Base-by-base conservation (phyloP, 2,888 invertebrate species). In the Brachycybe producta region DNA sequence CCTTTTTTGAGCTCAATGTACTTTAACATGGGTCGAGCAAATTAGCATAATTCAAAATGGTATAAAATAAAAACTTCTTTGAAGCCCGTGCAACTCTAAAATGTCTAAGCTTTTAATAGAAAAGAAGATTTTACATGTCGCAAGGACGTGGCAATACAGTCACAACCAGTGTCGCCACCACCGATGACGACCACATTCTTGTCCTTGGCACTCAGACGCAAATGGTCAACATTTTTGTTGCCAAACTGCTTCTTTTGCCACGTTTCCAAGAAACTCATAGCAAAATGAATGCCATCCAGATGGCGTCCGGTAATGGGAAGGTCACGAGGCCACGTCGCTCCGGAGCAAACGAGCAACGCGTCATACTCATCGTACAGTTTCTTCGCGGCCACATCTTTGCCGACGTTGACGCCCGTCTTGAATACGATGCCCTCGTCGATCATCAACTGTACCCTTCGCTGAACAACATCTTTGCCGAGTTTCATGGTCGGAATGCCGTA, bases 401-500 rank as follows among this genome's bases (percentile, higher is more conserved):
- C 97, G 44, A 98, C 84, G 65, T 91, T 80, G 23, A 84, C 77
- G 64, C 84, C 84, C 40, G 87, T 85, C 65, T 87, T 84, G 73
- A 98, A 98, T 2, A 68, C 70, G 54, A 94, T 79, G 21, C 97
- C 97, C 68, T 98, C 97, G 1, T 79, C 83, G 11, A 79, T 75
- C 72, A 98, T 73, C 42, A 98, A 73, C 55, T 82, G 77, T 1
- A 97, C 78, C 52, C 98, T 75, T 5, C 97, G 73, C 61, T 86
- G 84, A 0, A 98, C 92, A 49, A 73, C 88, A 54, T 82, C 77
- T 69, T 97, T 98, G 63, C 87, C 83, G 8, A 98, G 74, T 71
- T 98, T 98, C 97, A 98, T 98, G 5, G 90, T 91, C 15, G 98
- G 98, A 65, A 98, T 98, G 52, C 98, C 98, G 68, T 98, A 98